Percentiles rank a stretch among this genome's conserved stretches.
These are phyloP conservation scores for Digitonthophagus gazella DNA, from an alignment of 2,888 invertebrate species.

Conservation along the genomic window DNA sequence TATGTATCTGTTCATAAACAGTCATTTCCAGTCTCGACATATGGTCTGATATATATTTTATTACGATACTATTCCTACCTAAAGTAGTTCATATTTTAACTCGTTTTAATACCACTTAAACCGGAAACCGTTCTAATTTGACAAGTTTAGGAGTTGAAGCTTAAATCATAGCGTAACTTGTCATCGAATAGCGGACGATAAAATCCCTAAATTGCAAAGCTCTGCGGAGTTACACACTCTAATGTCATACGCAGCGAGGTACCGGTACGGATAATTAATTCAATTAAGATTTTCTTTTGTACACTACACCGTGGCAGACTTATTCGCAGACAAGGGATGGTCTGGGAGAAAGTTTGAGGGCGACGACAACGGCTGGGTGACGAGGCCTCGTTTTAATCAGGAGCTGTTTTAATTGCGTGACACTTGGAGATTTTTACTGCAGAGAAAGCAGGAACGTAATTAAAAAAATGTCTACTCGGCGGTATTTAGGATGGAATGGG, in stretches of 20 bases:
- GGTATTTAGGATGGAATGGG: neutral
- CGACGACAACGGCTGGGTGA: neutral
- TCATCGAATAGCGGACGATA: too few species aligned
- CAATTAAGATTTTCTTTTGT: neutral
- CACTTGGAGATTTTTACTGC: neutral
- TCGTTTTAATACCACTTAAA: too few species aligned
- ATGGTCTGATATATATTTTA: too few species aligned
- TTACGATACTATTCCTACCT: too few species aligned
- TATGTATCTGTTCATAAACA: too few species aligned
- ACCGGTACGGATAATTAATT: neutral
- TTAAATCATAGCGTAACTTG: slow-evolving; percentile 42
- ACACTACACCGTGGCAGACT: neutral
- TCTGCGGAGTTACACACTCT: too few species aligned
- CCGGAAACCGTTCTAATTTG: slow-evolving; percentile 31
- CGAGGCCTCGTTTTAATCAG: neutral
- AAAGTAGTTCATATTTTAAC: too few species aligned
- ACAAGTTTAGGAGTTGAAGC: slow-evolving; percentile 37
- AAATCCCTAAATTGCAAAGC: neutral
- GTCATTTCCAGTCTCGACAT: too few species aligned
- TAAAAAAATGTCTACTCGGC: neutral
- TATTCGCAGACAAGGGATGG: neutral
- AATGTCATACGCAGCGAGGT: neutral
- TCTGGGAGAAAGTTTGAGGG: neutral
- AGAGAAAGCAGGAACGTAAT: neutral
- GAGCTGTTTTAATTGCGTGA: neutral